These are phyloP conservation scores for Xylocampa areola DNA, from an alignment of 2,888 invertebrate genomes.

Conservation along the genomic window DNA sequence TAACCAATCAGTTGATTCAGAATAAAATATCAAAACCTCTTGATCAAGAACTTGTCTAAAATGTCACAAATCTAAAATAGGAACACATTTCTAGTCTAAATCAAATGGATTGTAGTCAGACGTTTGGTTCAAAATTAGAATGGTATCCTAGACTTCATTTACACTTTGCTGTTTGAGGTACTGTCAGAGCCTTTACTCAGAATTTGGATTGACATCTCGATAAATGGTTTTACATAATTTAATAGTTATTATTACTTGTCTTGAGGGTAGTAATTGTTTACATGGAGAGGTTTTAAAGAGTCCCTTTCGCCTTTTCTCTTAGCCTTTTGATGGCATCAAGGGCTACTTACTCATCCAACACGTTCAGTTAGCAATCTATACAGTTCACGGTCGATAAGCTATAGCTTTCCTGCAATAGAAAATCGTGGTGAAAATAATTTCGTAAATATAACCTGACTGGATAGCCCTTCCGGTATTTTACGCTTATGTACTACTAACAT, in stretches of 20 bases:
- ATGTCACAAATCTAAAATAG: slow-evolving; percentile 28
- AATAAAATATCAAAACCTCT: slow-evolving; percentile 14
- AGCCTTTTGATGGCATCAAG: too few species aligned
- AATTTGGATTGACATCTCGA: slow-evolving; percentile 35
- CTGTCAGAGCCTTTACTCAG: slow-evolving; percentile 31
- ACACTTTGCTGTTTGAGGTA: slow-evolving; percentile 14
- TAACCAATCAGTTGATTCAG: slow-evolving; percentile 5
- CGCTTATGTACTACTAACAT: too few species aligned
- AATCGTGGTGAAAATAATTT: too few species aligned
- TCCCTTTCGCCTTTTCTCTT: too few species aligned
- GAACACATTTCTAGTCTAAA: slow-evolving; percentile 28
- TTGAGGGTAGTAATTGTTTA: too few species aligned
- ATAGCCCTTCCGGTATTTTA: too few species aligned
- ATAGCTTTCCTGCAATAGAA: too few species aligned
- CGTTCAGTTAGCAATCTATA: too few species aligned
- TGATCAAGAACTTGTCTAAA: slow-evolving; percentile 36
- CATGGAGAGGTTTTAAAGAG: too few species aligned
- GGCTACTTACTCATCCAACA: too few species aligned
- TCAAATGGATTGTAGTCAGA: slow-evolving; percentile 4
- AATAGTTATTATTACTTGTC: slow-evolving; percentile 2
- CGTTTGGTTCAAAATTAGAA: slow-evolving; percentile 25
- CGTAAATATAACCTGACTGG: too few species aligned
- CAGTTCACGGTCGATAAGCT: too few species aligned
- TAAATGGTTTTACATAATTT: slow-evolving; percentile 38
- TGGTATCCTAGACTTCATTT: slow-evolving; percentile 39